phyloP scores from a whole-genome alignment of 2,797 vertebrate genomes.

The Rhinophrynus dorsalis region DNA sequence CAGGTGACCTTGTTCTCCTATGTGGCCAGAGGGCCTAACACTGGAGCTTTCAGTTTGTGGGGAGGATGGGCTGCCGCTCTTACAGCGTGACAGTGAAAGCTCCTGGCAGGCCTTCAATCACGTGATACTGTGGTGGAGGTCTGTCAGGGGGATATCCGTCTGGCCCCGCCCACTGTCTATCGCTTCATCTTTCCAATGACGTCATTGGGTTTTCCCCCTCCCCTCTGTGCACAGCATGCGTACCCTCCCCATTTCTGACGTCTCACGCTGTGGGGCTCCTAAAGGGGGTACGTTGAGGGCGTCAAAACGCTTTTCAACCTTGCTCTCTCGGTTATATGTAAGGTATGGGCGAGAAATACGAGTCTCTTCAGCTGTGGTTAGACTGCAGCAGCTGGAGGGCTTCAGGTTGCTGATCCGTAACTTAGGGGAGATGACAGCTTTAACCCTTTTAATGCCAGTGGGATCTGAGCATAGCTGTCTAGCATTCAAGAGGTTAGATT shows the following conservation, averaged over 20 bases:
- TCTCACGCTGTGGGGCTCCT: slow-evolving; percentile 3
- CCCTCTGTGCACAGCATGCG: slow-evolving; percentile 18
- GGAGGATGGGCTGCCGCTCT: neutral
- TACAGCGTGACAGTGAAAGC: slow-evolving; percentile 12
- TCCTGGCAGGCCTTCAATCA: slow-evolving; percentile 22
- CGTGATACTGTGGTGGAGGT: slow-evolving; percentile 6
- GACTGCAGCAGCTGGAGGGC: too few species aligned
- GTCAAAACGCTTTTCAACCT: too few species aligned
- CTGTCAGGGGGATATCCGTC: slow-evolving; percentile 44
- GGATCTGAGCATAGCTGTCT: too few species aligned
- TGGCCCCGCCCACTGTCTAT: slow-evolving; percentile 50
- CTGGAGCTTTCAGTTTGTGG: neutral
- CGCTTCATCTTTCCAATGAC: slow-evolving; percentile 22
- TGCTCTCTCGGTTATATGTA: too few species aligned
- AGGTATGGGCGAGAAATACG: too few species aligned
- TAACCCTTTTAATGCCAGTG: too few species aligned
- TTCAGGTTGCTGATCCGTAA: too few species aligned
- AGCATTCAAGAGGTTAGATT: too few species aligned
- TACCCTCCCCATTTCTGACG: neutral
- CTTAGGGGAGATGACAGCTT: too few species aligned
- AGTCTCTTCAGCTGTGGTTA: too few species aligned
- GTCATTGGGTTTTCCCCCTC: slow-evolving; percentile 41
- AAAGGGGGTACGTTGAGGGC: slow-evolving; percentile 15
- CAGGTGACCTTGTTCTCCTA: slow-evolving; percentile 10
- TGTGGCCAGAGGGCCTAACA: neutral